Evolutionary conservation across 2,113 vertebrate genomes (phyloP).

Genomic region (Octodon degus): DNA sequence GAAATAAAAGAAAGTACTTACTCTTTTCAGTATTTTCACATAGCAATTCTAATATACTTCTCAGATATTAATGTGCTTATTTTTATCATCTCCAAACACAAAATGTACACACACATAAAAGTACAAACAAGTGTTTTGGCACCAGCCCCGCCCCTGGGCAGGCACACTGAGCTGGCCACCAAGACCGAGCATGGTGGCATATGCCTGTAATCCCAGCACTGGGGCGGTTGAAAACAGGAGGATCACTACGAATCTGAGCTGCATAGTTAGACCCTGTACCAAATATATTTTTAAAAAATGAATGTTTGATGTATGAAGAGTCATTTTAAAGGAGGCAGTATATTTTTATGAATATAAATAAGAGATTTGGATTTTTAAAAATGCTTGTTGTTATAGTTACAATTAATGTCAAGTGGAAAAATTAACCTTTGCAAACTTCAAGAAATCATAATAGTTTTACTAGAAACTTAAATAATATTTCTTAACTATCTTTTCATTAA

Average conservation of each 20-base stretch:
- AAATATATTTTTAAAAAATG: too few relatives aligned
- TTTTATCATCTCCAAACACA: not conserved
- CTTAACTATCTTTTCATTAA: not conserved
- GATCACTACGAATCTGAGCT: too few relatives aligned
- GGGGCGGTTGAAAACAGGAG: too few relatives aligned
- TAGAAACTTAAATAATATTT: not conserved
- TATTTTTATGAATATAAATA: conserved; percentile 4
- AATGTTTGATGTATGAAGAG: not conserved
- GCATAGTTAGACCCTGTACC: too few relatives aligned
- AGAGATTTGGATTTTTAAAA: not conserved
- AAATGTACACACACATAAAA: not conserved
- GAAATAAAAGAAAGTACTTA: not conserved
- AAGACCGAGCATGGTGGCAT: too few relatives aligned
- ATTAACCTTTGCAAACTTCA: not conserved
- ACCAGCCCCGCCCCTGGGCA: too few relatives aligned
- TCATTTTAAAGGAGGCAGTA: not conserved
- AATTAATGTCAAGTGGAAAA: not conserved
- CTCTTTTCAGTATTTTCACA: not conserved
- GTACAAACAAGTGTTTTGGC: too few relatives aligned
- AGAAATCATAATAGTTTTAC: not conserved
- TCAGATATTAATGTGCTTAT: not conserved
- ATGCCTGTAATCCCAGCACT: too few relatives aligned
- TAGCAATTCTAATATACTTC: not conserved
- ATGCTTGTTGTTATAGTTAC: not conserved
- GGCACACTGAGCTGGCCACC: too few relatives aligned